Evolutionary conservation across 2,888 invertebrate species (phyloP).

Genomic region (Ischnura elegans): DNA sequence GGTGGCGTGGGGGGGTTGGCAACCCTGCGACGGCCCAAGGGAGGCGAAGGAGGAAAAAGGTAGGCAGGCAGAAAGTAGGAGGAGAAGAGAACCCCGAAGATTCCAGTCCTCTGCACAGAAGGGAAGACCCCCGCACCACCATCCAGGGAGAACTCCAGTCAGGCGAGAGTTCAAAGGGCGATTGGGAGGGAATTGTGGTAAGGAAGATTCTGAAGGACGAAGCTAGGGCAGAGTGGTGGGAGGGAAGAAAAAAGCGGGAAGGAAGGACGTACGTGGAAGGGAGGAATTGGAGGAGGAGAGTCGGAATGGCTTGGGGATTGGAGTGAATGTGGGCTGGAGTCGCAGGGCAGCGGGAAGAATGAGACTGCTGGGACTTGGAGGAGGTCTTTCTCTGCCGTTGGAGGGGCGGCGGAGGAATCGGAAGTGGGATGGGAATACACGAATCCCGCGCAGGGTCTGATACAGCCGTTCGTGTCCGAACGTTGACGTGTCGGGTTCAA

Average conservation of each 20-base stretch:
- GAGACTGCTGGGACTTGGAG: background rate
- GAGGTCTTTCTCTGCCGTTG: background rate
- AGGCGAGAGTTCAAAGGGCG: constrained; percentile 63
- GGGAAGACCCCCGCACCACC: constrained; percentile 1
- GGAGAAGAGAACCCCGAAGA: constrained; percentile 10
- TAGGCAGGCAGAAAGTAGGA: background rate
- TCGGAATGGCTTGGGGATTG: background rate
- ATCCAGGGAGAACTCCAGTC: constrained; percentile 26
- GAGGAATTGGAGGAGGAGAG: background rate
- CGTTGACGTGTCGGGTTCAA: constrained; percentile 19
- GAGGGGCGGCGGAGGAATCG: background rate
- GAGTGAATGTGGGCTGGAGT: background rate
- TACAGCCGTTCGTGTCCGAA: constrained; percentile 38
- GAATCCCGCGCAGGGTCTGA: background rate
- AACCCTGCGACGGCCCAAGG: background rate
- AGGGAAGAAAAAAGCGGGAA: background rate
- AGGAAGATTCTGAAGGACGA: constrained; percentile 36
- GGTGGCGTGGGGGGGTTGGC: background rate
- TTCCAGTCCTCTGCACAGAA: constrained; percentile 51
- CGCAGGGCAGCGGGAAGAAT: background rate
- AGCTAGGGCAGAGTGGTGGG: background rate
- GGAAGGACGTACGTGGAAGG: background rate
- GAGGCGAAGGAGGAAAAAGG: background rate
- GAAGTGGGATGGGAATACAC: background rate
- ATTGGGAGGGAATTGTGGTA: constrained; percentile 57